Conservation (phyloP, 2,113 vertebrate genomes). For the Eulacestoma nigropectus region DNA sequence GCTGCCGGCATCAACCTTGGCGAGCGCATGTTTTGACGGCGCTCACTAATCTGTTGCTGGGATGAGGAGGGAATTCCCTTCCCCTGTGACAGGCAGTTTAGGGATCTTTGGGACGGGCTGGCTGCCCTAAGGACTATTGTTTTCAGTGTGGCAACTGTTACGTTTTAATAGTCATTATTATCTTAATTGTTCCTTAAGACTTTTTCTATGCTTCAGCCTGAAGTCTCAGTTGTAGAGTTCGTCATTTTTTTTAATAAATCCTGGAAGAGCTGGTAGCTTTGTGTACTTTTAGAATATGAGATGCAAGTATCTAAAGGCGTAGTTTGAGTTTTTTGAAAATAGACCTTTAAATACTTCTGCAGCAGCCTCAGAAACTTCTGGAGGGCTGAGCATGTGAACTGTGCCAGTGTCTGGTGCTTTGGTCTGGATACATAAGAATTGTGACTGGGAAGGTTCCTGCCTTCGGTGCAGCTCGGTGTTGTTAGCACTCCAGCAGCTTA, state of each 20-base stretch:
- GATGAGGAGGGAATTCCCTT: not conserved
- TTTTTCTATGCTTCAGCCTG: not conserved
- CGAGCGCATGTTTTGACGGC: not conserved
- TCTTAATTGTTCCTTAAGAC: not conserved
- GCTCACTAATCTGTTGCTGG: not conserved
- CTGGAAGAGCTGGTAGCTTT: not conserved
- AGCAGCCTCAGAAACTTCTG: slow-evolving; percentile 1
- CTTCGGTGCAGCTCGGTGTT: not conserved
- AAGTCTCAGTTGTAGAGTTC: not conserved
- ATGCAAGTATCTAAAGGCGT: not conserved
- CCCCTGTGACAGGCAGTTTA: not conserved
- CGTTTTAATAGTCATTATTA: not conserved
- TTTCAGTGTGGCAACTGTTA: not conserved
- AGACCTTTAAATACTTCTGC: not conserved
- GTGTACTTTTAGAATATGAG: not conserved
- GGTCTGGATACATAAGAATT: not conserved
- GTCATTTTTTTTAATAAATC: not conserved
- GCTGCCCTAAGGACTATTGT: not conserved
- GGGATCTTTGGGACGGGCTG: not conserved
- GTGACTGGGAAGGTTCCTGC: not conserved
- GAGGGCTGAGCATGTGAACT: not conserved
- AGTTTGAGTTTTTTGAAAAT: not conserved
- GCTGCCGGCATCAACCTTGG: not conserved
- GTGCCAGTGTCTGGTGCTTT: not conserved
- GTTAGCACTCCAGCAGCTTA: not conserved